A percentile compares a stretch with the other conserved stretches of the same genome.
Conservation (phyloP, 2,113 vertebrate genomes). For the Leucoraja erinaceus region DNA sequence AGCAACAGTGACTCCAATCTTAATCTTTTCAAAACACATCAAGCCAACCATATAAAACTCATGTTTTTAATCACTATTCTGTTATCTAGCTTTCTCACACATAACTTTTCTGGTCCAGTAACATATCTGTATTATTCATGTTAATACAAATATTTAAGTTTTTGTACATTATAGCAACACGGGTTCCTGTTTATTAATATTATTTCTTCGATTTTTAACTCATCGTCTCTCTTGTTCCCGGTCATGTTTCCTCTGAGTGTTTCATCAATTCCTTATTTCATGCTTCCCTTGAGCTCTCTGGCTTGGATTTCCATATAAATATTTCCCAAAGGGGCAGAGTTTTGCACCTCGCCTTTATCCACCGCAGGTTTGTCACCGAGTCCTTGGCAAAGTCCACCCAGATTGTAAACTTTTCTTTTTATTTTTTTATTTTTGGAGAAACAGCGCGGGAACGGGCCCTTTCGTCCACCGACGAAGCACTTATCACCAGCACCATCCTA, state of each 20-base stretch:
- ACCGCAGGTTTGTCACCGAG: neutral
- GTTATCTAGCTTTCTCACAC: slow-evolving; percentile 11
- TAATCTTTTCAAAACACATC: slow-evolving; percentile 29
- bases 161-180: neutral
- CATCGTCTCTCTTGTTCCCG: neutral
- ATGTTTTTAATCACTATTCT: slow-evolving; percentile 22
- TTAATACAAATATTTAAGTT: slow-evolving; percentile 33
- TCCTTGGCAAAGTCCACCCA: neutral
- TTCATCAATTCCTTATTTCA: neutral
- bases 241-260: neutral
- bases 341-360: neutral
- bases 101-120: slow-evolving; percentile 17
- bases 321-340: neutral
- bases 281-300: neutral
- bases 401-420: neutral
- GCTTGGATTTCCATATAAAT: neutral
- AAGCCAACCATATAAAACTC: slow-evolving; percentile 15
- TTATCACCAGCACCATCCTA: no score
- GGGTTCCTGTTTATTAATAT: neutral
- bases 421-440: no score
- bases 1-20: neutral
- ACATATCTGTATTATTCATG: slow-evolving; percentile 23
- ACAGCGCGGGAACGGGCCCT: no score
- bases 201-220: slow-evolving; percentile 25
- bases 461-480: no score